Conservation (phyloP, 2,888 invertebrate species). For the Agrochola circellaris region DNA sequence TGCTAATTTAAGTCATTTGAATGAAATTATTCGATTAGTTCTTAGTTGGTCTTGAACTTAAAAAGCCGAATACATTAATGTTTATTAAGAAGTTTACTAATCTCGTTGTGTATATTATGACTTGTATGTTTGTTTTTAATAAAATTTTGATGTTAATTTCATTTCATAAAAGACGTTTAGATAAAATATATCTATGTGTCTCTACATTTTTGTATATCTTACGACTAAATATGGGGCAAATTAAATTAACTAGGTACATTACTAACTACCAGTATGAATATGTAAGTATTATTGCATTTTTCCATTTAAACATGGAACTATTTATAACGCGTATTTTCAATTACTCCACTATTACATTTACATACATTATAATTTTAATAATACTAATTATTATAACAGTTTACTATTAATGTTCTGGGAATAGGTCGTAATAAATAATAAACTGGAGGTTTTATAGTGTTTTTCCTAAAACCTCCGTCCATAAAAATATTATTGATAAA, state of each 20-base stretch:
- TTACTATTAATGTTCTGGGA: conserved; percentile 20
- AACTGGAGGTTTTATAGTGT: not conserved
- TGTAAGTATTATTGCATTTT: not conserved
- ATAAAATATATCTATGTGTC: not conserved
- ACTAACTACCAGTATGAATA: too few relatives aligned
- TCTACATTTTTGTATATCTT: not conserved
- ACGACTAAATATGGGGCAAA: too few relatives aligned
- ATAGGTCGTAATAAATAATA: conserved; percentile 13
- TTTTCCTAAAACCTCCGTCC: not conserved
- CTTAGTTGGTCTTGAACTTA: conserved; percentile 14
- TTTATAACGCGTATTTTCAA: not conserved
- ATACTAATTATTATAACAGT: not conserved
- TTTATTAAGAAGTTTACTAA: not conserved
- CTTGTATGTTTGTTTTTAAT: not conserved
- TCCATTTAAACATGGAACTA: not conserved
- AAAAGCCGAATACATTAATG: not conserved
- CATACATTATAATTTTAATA: conserved; percentile 33
- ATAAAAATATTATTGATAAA: not conserved
- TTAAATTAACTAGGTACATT: too few relatives aligned
- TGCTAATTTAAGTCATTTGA: conserved; percentile 8
- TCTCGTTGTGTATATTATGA: not conserved
- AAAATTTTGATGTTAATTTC: not conserved
- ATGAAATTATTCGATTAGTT: not conserved
- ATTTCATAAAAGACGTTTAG: not conserved
- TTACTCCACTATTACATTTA: conserved; percentile 2